Percentiles rank a stretch among this genome's conserved stretches.
Evolutionary conservation across 1,140 invertebrate species (phyloP).

Genomic region (Lycorma delicatula): DNA sequence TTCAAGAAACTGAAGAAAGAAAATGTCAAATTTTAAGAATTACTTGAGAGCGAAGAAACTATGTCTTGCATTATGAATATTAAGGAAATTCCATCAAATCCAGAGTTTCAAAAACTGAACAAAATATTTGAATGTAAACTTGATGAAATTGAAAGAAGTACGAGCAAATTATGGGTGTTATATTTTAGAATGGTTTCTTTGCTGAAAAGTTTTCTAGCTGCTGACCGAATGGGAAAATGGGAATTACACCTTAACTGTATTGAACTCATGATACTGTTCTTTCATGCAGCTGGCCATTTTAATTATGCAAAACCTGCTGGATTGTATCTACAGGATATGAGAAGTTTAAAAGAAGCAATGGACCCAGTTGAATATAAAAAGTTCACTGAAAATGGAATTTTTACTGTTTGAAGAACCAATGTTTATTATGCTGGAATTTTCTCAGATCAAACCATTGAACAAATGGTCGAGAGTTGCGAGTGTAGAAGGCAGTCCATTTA

Average conservation of each 20-base stretch:
- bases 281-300: constrained; percentile 21
- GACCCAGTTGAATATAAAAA: constrained; percentile 12
- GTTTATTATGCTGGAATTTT: constrained; percentile 1
- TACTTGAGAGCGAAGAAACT: not conserved
- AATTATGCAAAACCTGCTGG: constrained; percentile 19
- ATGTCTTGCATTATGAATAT: not conserved
- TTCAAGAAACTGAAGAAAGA: constrained; percentile 10
- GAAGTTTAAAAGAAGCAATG: not conserved
- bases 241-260: constrained; percentile 14
- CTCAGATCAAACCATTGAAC: constrained; percentile 11
- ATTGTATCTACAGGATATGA: constrained; percentile 15
- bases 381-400: constrained; percentile 18
- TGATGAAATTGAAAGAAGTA: too few relatives aligned
- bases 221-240: constrained; percentile 23
- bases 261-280: constrained; percentile 22
- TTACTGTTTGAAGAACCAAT: constrained; percentile 4
- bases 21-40: not conserved
- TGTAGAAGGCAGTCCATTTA: constrained; percentile 1
- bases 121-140: not conserved
- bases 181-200: not conserved
- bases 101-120: not conserved
- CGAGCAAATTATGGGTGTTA: not conserved
- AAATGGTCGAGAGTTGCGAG: constrained; percentile 10
- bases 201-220: constrained; percentile 19
- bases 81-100: too few relatives aligned